Percentiles rank a stretch among this genome's conserved stretches.
Evolutionary conservation across 2,113 vertebrate species (phyloP).

Genomic region (Heterochromis multidens): DNA sequence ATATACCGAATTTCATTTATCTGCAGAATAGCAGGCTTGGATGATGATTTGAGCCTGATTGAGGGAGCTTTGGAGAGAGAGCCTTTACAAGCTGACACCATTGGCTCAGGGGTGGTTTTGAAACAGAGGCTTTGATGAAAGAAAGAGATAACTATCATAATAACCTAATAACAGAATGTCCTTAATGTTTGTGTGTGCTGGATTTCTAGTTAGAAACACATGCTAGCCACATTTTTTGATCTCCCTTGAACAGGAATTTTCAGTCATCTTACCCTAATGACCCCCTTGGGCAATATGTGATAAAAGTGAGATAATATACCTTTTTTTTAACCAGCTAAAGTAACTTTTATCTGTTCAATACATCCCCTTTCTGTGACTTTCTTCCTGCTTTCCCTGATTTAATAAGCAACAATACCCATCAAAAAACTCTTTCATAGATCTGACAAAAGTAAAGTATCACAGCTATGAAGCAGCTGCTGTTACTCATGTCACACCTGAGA

Average conservation of each 20-base stretch:
- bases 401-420: conserved; percentile 6
- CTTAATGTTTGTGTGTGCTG: neutral
- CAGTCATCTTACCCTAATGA: conserved; percentile 26
- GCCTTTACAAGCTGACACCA: conserved; percentile 68
- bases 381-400: neutral
- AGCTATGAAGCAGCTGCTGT: neutral
- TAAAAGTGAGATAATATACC: conserved; percentile 38
- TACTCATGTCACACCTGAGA: conserved; percentile 36
- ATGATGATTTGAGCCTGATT: conserved; percentile 45
- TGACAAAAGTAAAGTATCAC: neutral
- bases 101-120: conserved; percentile 57
- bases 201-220: conserved; percentile 45
- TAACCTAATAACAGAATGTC: conserved; percentile 36
- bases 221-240: conserved; percentile 46
- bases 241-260: conserved; percentile 34
- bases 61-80: conserved; percentile 46
- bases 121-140: conserved; percentile 52
- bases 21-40: conserved; percentile 33
- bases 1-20: conserved; percentile 43
- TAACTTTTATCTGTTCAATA: conserved; percentile 13
- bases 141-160: conserved; percentile 46
- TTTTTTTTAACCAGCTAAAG: conserved; percentile 12
- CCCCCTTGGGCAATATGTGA: conserved; percentile 34
- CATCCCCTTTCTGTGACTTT: neutral
- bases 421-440: conserved; percentile 3